phyloP scores from a whole-genome alignment of 1,140 invertebrate genomes.

The Macrobrachium rosenbergii region DNA sequence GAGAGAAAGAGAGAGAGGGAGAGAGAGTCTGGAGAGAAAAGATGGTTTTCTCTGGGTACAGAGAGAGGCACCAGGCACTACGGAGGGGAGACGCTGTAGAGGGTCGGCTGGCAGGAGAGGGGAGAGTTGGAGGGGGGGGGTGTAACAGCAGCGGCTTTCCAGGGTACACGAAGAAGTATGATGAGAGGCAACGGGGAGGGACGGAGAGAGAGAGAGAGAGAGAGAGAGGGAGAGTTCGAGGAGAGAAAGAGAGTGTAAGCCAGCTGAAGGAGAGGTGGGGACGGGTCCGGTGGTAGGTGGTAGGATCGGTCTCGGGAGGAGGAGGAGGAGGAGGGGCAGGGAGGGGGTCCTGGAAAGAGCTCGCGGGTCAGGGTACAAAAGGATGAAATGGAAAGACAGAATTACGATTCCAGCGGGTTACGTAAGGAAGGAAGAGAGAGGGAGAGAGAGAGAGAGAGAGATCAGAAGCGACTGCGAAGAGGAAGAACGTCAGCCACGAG shows the following conservation, averaged over 20 bases:
- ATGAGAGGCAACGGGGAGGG: neutral
- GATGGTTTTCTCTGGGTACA: neutral
- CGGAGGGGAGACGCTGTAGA: neutral
- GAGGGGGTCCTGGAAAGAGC: neutral
- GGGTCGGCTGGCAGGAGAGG: neutral
- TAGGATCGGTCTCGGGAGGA: no score
- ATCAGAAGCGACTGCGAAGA: neutral
- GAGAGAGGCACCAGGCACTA: neutral
- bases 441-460: neutral
- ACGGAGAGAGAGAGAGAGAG: slow-evolving; percentile 11
- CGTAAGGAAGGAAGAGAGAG: neutral
- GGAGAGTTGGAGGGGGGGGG: slow-evolving; percentile 17
- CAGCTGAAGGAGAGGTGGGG: no score
- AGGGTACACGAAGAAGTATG: neutral
- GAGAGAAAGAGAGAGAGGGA: slow-evolving; percentile 1
- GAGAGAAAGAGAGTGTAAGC: neutral
- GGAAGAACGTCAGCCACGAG: no score
- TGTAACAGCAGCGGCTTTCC: neutral
- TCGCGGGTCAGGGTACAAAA: no score
- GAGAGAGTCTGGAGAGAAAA: neutral
- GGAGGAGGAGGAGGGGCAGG: neutral
- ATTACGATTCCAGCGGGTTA: no score
- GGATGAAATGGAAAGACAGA: no score
- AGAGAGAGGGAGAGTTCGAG: slow-evolving; percentile 8
- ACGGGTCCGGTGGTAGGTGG: no score